Percentiles rank a stretch among this genome's conserved stretches.
phyloP scores from a whole-genome alignment of 1,140 invertebrate species.

The Oppia nitens region DNA sequence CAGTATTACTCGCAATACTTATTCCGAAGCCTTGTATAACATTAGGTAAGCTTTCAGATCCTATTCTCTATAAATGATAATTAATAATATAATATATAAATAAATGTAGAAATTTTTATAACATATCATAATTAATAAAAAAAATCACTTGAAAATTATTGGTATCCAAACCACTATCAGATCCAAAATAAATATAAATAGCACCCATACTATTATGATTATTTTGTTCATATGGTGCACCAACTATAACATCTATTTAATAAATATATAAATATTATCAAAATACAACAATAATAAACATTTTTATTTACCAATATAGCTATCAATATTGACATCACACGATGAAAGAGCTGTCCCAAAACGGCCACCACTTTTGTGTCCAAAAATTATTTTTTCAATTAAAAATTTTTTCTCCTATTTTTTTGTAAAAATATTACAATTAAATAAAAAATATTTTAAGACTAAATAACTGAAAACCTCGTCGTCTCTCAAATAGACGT shows the following conservation, averaged over 20 bases:
- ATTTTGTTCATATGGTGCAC: slow-evolving; percentile 35
- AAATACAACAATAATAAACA: background rate
- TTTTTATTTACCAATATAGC: slow-evolving; percentile 28
- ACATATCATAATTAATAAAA: background rate
- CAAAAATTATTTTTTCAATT: too few species aligned
- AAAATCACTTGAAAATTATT: slow-evolving; percentile 50
- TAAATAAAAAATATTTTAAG: too few species aligned
- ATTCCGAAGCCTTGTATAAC: slow-evolving; percentile 9
- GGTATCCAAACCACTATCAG: slow-evolving; percentile 42
- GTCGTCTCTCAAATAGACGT: too few species aligned
- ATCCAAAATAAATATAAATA: slow-evolving; percentile 36
- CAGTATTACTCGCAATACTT: slow-evolving; percentile 1
- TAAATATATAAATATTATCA: background rate
- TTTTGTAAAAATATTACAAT: too few species aligned
- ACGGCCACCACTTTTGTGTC: too few species aligned
- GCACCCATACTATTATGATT: slow-evolving; percentile 27
- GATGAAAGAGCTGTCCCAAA: slow-evolving; percentile 33
- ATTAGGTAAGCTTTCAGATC: background rate
- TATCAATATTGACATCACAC: slow-evolving; percentile 34
- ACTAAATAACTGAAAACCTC: too few species aligned
- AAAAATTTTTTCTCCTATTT: too few species aligned
- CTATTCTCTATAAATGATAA: slow-evolving; percentile 1
- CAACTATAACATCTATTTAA: slow-evolving; percentile 32
- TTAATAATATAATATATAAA: slow-evolving; percentile 10
- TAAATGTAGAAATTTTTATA: too few species aligned